phyloP scores from a whole-genome alignment of 2,888 invertebrate genomes.

The Coleophora deauratella region DNA sequence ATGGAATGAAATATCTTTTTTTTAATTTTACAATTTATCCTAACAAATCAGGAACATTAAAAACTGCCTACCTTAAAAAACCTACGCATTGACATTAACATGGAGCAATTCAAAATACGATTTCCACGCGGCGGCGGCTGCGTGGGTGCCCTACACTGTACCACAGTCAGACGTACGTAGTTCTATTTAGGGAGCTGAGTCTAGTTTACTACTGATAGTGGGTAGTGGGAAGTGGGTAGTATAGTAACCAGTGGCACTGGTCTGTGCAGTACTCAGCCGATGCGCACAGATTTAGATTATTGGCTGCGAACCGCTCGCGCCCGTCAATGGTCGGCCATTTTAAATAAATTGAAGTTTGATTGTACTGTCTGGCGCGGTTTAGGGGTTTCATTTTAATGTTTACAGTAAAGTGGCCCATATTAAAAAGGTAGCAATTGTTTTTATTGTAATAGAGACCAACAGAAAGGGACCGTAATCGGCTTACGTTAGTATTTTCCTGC shows the following conservation, averaged over 20 bases:
- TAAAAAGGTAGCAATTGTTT: too few species aligned
- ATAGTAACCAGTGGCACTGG: too few species aligned
- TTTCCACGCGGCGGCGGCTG: too few species aligned
- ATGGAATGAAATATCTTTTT: too few species aligned
- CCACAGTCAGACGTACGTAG: conserved; percentile 29
- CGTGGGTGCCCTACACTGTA: conserved; percentile 33
- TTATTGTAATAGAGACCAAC: too few species aligned
- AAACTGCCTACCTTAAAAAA: too few species aligned
- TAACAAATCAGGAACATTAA: too few species aligned
- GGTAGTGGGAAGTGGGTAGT: conserved; percentile 6
- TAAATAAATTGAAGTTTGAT: conserved; percentile 5
- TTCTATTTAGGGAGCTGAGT: conserved; percentile 40
- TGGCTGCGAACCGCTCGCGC: conserved; percentile 15
- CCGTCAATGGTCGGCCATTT: conserved; percentile 18
- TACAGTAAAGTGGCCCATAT: background rate
- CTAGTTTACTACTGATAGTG: conserved; percentile 34
- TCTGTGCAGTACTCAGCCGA: conserved; percentile 21
- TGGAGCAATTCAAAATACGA: too few species aligned
- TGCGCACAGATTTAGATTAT: conserved; percentile 41
- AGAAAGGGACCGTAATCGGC: too few species aligned
- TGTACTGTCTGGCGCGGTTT: background rate
- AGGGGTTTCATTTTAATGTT: background rate
- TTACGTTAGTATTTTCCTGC: too few species aligned
- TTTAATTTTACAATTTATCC: too few species aligned
- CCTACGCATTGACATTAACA: too few species aligned